Percentiles rank a stretch among this genome's conserved stretches.
These are phyloP conservation scores for Alces alces DNA, from an alignment of 2,113 vertebrate genomes.

Conservation along the genomic window DNA sequence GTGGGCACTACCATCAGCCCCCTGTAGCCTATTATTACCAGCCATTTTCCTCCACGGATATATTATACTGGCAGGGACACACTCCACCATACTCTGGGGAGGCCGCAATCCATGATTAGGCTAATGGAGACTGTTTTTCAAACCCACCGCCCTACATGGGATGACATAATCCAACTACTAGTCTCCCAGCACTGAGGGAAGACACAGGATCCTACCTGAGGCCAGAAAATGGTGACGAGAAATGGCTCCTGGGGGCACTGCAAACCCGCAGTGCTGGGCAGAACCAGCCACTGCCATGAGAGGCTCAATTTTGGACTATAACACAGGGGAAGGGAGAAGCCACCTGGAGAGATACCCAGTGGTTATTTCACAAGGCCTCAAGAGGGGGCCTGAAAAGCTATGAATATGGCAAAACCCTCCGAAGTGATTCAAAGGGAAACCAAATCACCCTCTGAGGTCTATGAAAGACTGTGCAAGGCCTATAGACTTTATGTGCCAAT, in stretches of 20 bases:
- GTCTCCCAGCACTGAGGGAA: background rate
- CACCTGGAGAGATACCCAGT: background rate
- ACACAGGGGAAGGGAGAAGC: background rate
- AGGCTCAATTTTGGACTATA: background rate
- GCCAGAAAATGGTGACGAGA: background rate
- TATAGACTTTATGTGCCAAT: background rate
- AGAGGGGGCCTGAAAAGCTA: background rate
- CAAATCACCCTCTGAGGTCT: background rate
- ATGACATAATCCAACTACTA: background rate
- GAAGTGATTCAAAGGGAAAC: background rate
- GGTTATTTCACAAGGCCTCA: background rate
- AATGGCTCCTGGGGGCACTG: background rate
- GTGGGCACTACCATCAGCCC: background rate
- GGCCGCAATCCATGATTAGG: background rate
- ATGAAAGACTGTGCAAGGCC: background rate
- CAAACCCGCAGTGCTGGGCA: background rate
- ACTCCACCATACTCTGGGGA: fast-evolving
- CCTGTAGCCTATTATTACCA: background rate
- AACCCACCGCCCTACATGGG: fast-evolving
- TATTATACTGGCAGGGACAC: background rate
- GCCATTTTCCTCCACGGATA: background rate
- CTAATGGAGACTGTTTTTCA: background rate
- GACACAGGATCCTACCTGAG: background rate
- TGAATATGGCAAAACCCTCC: background rate
- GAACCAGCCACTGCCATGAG: background rate